Evolutionary conservation across 2,888 invertebrate genomes (phyloP), one percentile per base, ranked within the genome.

Genomic region (Gastrophysa polygoni): DNA sequence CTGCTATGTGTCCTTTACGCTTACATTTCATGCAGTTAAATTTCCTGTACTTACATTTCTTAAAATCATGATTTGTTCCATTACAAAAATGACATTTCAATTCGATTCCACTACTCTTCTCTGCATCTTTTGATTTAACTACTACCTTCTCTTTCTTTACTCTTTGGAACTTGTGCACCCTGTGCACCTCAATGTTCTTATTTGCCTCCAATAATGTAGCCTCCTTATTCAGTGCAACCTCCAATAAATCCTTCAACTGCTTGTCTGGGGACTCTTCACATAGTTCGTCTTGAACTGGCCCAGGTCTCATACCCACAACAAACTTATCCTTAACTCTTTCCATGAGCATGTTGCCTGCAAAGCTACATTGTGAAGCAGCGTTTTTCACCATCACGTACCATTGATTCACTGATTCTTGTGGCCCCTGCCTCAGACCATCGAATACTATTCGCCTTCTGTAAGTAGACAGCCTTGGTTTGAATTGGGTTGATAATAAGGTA

Each of bases 371-470:
- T 38, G 56, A 21, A 20, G 56, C 61, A 20, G 46, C 18, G 16
- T 48, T 56, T 24, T 61, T 61, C 34, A 61, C 56, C 44, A 46
- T 56, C 21, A 59, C 44, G 47, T 46, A 59, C 54, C 60, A 60
- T 2, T 60, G 55, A 49, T 56, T 60, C 7, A 60, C 52, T 21
- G 59, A 44, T 28, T 52, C 59, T 18, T 21, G 8, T 24, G 24
- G 24, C 10, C 16, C 28, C 20, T 52, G 47, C 24, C 49, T 52
- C 21, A 59, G 21, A 21, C 21, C 14, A 44, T 46, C 34, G 44
- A 59, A 54, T 24, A 16, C 29, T 17, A 52, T 54, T 21, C 54
- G 14, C 10, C 34, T 59, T 18, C 54, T 32, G 18, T 32, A 57
- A 47, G 48, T 24, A 17, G 34, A 48, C 11, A 57, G 44, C 28